Percentiles rank a stretch among this genome's conserved stretches.
Conservation (phyloP, 1,140 invertebrate species). For the Pogonomyrmex barbatus region DNA sequence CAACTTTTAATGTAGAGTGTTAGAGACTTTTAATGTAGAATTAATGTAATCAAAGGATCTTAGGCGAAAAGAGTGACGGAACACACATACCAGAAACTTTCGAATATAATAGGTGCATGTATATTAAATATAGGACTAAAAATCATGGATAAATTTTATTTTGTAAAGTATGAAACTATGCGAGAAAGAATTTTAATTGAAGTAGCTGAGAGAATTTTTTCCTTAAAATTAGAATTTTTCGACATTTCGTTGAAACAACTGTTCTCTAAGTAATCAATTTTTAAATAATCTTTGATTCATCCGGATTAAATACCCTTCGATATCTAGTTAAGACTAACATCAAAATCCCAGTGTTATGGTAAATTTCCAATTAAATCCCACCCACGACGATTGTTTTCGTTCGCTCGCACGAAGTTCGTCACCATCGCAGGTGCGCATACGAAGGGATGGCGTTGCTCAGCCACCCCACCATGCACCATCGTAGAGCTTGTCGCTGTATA, state of each 20-base stretch:
- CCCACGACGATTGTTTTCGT: conserved; percentile 52
- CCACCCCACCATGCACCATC: conserved; percentile 59
- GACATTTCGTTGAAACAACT: not conserved
- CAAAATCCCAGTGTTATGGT: conserved; percentile 34
- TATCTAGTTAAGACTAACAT: not conserved
- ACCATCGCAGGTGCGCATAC: conserved; percentile 69
- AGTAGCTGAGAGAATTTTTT: not conserved
- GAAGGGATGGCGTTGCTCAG: conserved; percentile 49
- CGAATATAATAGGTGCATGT: not conserved
- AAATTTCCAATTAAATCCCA: conserved; percentile 46
- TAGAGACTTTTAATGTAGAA: too few relatives aligned
- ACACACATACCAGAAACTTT: not conserved
- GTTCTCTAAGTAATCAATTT: not conserved
- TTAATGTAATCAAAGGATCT: too few relatives aligned
- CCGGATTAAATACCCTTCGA: not conserved
- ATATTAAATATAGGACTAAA: not conserved
- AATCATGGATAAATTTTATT: not conserved
- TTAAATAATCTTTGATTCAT: not conserved
- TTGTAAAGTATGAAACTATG: not conserved
- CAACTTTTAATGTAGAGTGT: not conserved
- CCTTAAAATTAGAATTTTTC: not conserved
- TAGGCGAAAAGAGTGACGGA: too few relatives aligned
- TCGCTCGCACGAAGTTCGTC: conserved; percentile 23
- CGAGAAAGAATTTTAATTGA: not conserved
- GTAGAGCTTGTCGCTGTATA: conserved; percentile 29